Conservation (phyloP, 2,888 invertebrate species). For the Tetropium fuscum region DNA sequence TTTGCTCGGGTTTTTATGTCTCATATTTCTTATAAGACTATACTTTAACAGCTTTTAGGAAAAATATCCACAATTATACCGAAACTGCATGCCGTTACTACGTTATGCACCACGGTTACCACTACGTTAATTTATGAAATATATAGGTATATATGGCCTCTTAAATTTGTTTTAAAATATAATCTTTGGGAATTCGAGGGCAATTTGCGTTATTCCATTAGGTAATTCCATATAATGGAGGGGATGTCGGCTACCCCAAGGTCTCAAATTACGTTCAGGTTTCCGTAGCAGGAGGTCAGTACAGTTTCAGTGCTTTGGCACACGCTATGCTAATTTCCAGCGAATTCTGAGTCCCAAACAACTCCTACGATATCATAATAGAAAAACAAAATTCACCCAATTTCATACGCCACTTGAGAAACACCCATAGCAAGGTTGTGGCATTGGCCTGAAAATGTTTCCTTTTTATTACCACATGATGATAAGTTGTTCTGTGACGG, state of each 20-base stretch:
- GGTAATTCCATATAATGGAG: constrained; percentile 23
- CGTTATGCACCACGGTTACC: no score
- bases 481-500: no score
- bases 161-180: background rate
- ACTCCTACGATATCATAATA: background rate
- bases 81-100: no score
- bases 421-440: background rate
- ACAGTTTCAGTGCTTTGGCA: constrained; percentile 25
- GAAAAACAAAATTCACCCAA: constrained; percentile 1
- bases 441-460: constrained; percentile 11
- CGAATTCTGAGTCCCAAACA: constrained; percentile 14
- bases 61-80: no score
- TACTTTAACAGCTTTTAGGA: no score
- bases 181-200: background rate
- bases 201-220: constrained; percentile 6
- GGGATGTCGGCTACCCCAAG: constrained; percentile 30
- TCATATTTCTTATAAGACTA: no score
- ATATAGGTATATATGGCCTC: background rate
- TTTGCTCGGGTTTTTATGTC: no score
- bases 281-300: constrained; percentile 40
- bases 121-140: no score
- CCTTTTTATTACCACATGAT: no score
- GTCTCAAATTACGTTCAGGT: constrained; percentile 29
- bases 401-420: background rate
- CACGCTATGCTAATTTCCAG: constrained; percentile 15